Evolutionary conservation across 30 jellyfish, hydroid and myxozoan genomes (phyloP), one percentile per base, ranked within the genome.

Genomic region (Chrysaora quinquecirrha): DNA sequence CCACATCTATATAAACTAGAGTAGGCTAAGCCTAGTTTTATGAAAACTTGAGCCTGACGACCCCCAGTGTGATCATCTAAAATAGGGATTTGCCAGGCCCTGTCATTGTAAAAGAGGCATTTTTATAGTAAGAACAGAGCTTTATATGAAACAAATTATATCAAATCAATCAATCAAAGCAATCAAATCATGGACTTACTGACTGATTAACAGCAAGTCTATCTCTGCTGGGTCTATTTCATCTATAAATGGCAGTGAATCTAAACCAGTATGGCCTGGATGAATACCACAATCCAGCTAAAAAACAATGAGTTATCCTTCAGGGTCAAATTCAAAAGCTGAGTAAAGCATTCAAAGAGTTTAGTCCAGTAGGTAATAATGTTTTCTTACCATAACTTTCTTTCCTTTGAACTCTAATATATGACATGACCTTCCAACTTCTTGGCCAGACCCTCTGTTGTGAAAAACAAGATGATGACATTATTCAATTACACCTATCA

Each of bases 361-460:
- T 31, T 67, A 6, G 12, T 23, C 11, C 9, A 25, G 25, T 14
- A 16, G 20, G 23, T 9, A 12, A 18, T 2, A 31, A 64, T 61
- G 9, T 1, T 2, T 2, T 9, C 64, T 62, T 65, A 88, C 97
- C 89, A 95, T 73, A 31, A 95, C 96, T 74, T 95, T 95, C 87
- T 95, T 95, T 48, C 97, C 97, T 50, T 89, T 88, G 90, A 88
- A 95, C 69, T 95, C 99, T 34, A 95, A 43, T 31, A 95, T 91
- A 52, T 82, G 94, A 54, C 99, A 95, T 32, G 99, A 95, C 72
- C 99, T 79, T 1, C 99, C 99, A 50, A 95, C 99, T 89, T 95
- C 99, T 73, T 95, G 99, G 12, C 99, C 99, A 65, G 98, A 89
- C 0, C 99, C 99, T 20, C 97, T 88, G 75, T 22, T 49, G 49